Base-by-base conservation (phyloP, 2,113 vertebrate genomes). In the Catagonus wagneri region DNA sequence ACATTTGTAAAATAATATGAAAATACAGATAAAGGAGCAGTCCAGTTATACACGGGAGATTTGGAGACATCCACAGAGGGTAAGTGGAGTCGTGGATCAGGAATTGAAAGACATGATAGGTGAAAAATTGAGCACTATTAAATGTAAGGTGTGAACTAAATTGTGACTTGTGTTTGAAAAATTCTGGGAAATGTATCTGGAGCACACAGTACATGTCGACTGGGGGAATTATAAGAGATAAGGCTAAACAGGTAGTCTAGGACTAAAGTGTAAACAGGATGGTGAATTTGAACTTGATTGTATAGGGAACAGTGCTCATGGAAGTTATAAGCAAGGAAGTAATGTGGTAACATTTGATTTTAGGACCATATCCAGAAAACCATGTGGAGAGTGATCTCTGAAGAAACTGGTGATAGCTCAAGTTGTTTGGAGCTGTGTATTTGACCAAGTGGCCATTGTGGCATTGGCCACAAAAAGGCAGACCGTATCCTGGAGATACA, bases 1-100 rank as follows among this genome's bases (percentile, higher is more conserved):
- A 44, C 36, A 32, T 89, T 93, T 97, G 58, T 39, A 83, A 90
- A 86, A 39, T 83, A 83, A 36, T 74, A 52, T 50, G 83, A 86
- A 93, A 80, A 58, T 79, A n/a, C 16, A 80, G 39, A 17, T 66
- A 91, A 86, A 17, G 20, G 32, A 92, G 27, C 61, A 83, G 32
- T 36, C 27, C 32, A 81, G 0, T 83, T 89, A 65, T 22, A 36
- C 7, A 10, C 61, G 44, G 89, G 83, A 32, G n/a, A 50, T 76
- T 88, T 52, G 36, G 60, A 95, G 90, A 94, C 34, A 56, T 90
- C 50, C 39, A 50, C 29, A 76, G 60, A 84, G 27, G n/a, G 16
- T 50, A 16, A 61, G 39, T 84, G 36, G 34, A 93, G 39, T 86
- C 27, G 27, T 86, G 13, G 17, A 20, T 76, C 89, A 50, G 20